Evolutionary conservation across 2,888 invertebrate genomes (phyloP), one percentile per base, ranked within the genome.

Genomic region (Heliconius aoede): DNA sequence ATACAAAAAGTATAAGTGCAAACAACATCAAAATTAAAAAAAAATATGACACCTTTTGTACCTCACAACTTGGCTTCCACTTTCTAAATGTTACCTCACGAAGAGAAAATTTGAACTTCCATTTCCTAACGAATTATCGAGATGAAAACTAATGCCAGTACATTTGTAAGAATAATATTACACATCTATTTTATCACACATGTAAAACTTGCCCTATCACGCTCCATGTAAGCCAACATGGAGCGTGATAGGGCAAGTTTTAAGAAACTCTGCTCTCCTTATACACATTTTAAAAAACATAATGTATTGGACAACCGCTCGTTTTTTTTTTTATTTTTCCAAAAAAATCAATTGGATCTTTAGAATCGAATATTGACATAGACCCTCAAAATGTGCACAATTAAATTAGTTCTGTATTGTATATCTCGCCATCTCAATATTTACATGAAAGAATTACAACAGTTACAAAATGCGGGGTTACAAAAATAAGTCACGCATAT

Each of bases 401-500:
- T 26, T 30, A 64, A 64, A 64, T n/a, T 64, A 64, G n/a, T 64
- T 64, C 21, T 24, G 24, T 62, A 21, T 21, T 9, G 21, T 40
- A 21, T 40, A 62, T 24, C 40, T 15, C 26, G 15, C 40, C 40
- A 46, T 30, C 73, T 60, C 64, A 69, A 60, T 13, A 24, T 75
- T 61, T 72, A 62, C 68, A 36, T 18, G 60, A 61, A 72, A 30
- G 36, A 73, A 75, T 75, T 69, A 72, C 55, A 61, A 28, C 68
- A 28, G 18, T 32, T 28, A 72, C 36, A 58, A 5, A 51, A 32
- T 32, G 64, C 26, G 65, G 36, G 60, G 36, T 21, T 72, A 76
- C 74, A 68, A n/a, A 74, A 78, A 69, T 78, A 72, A 74, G 74
- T 62, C 67, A 72, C 21, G 55, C 46, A 8, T 68, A 72, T 68